These are phyloP conservation scores for Paelopatides confundens DNA, from an alignment of 53 echinoderm and acorn worm genomes.

Conservation along the genomic window DNA sequence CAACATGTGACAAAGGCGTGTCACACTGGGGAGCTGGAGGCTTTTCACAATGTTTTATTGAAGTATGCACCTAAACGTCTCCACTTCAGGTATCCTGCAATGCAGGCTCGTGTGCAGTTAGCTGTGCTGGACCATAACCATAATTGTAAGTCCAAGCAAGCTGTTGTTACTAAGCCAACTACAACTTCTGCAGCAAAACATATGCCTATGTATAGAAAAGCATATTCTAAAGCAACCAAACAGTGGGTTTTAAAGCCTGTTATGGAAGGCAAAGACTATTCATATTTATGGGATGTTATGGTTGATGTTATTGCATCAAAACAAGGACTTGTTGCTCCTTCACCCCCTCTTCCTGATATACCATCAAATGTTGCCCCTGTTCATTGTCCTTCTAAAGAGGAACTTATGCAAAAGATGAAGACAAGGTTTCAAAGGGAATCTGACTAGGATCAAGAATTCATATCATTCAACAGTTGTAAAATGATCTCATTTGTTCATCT, in stretches of 20 bases:
- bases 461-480: too few relatives aligned
- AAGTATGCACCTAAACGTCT: constrained; percentile 66
- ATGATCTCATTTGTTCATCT: too few relatives aligned
- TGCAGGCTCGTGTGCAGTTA: constrained; percentile 44
- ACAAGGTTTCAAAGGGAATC: constrained; percentile 2
- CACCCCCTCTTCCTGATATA: not conserved
- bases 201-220: not conserved
- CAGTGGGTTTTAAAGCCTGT: constrained; percentile 32
- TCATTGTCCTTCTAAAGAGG: not conserved
- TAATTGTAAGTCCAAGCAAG: constrained; percentile 39
- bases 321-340: not conserved
- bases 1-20: constrained; percentile 57
- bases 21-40: constrained; percentile 72
- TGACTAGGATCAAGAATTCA: not conserved
- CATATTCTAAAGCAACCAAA: constrained; percentile 32
- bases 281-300: constrained; percentile 6
- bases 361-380: constrained; percentile 30
- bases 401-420: not conserved
- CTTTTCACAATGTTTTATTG: constrained; percentile 50
- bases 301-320: not conserved
- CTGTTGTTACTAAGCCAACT: not conserved
- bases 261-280: constrained; percentile 32
- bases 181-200: not conserved
- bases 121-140: constrained; percentile 61
- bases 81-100: constrained; percentile 45